phyloP scores from a whole-genome alignment of 2,797 vertebrate species.

The Sebastes taczanowskii region DNA sequence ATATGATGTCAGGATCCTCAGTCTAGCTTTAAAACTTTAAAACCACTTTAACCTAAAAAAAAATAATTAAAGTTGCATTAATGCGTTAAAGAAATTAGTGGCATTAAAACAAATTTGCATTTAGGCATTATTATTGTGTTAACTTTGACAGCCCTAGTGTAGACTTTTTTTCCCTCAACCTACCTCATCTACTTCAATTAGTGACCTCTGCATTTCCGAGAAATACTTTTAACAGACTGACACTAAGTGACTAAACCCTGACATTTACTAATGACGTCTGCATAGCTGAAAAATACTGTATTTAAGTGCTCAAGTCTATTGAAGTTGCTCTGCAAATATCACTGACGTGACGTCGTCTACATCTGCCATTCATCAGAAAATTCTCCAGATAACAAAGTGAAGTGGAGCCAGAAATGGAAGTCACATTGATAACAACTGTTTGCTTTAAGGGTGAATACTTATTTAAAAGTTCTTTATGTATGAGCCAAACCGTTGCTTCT shows the following conservation, averaged over 20 bases:
- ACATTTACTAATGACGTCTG: slow-evolving; percentile 1
- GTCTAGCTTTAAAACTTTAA: no score
- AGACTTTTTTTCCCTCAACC: not conserved
- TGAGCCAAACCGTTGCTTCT: not conserved
- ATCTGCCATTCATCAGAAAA: not conserved
- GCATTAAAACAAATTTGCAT: no score
- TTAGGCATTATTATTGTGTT: no score
- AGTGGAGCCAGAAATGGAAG: not conserved
- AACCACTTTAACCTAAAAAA: no score
- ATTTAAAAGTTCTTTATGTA: not conserved
- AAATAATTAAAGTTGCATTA: no score
- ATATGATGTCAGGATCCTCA: no score
- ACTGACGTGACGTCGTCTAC: not conserved
- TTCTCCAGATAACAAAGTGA: not conserved
- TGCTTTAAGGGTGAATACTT: not conserved
- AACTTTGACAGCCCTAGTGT: no score
- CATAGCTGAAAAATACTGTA: not conserved
- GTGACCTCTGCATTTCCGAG: not conserved
- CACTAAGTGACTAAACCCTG: not conserved
- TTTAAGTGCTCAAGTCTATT: not conserved
- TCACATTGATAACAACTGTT: not conserved
- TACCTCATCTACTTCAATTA: not conserved
- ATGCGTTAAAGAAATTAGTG: no score
- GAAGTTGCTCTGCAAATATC: not conserved
- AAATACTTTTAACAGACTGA: not conserved